Conservation (phyloP, 2,888 invertebrate genomes). For the Holacanthella duospinosa region DNA sequence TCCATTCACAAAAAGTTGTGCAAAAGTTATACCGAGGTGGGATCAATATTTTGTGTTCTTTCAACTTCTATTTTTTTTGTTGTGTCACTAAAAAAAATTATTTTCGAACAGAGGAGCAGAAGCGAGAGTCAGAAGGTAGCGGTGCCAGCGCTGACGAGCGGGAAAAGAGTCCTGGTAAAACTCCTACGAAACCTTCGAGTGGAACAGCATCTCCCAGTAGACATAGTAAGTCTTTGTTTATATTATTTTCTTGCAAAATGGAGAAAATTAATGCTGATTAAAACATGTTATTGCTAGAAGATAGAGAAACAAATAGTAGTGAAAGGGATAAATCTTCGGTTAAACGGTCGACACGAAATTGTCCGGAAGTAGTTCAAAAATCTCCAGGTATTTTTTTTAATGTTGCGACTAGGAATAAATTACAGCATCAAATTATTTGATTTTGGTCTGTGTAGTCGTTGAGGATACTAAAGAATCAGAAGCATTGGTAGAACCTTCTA, state of each 20-base stretch:
- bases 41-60: too few relatives aligned
- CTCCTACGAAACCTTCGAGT: neutral
- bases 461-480: neutral
- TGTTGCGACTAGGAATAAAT: too few relatives aligned
- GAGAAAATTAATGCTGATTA: neutral
- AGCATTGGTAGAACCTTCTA: neutral
- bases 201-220: neutral
- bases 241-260: neutral
- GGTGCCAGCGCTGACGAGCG: conserved; percentile 1
- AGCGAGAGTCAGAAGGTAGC: neutral
- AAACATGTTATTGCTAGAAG: neutral
- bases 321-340: neutral
- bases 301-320: neutral
- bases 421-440: too few relatives aligned
- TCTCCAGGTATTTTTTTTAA: neutral
- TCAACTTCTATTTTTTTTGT: neutral
- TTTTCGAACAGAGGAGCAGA: conserved; percentile 4
- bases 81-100: neutral
- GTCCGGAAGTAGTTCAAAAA: neutral
- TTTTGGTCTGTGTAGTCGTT: too few relatives aligned
- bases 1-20: conserved; percentile 42
- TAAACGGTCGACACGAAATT: neutral
- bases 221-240: conserved; percentile 1
- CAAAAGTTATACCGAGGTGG: conserved; percentile 41
- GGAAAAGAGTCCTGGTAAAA: neutral